Base-by-base conservation (phyloP, 2,888 invertebrate genomes). In the Euzophera pinguis region DNA sequence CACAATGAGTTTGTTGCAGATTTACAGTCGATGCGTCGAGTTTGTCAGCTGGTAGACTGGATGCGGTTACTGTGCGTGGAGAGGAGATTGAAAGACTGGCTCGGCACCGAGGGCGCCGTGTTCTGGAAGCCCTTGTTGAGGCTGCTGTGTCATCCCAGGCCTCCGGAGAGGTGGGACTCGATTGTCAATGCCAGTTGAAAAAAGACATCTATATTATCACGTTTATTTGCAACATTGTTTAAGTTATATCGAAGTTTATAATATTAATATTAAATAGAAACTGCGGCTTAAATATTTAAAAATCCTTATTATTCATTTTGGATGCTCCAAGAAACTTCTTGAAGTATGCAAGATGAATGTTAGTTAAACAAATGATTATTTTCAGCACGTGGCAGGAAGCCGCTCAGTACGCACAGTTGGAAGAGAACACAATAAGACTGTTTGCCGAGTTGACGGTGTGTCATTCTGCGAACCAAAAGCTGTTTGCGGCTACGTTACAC, bases 91-190 rank as follows among this genome's bases (percentile, higher is more conserved):
- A 94, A 96, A 62, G 96, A 96, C 79, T 98, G 97, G 97, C 91
- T 98, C 45, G 97, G 97, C 10, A 93, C 93, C 0, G 93, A 95
- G 61, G 97, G 97, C 6, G 93, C 94, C 1, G 91, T 92, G n/a
- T 98, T 97, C 85, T 98, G 97, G 97, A 91, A 94, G 45, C 95
- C 96, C 3, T 85, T 98, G 57, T 90, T 98, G 8, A 92, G 93
- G 55, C 90, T 96, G 73, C 91, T 96, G 27, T 95, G 95, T 73
- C 92, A 92, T 69, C 92, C 93, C 41, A 87, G 92, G 17, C 83
- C 88, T 7, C 53, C 56, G 6, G 53, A 53, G 32, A 56, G 43
- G 57, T 59, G 35, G 34, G 22, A 14, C 3, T 32, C 7, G 7
- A 7, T 32, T 9, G n/a, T 32, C 7, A 9, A 10, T 4, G 1